These are phyloP conservation scores for Drosophila helvetica DNA, from an alignment of 2,888 invertebrate species.

Conservation along the genomic window DNA sequence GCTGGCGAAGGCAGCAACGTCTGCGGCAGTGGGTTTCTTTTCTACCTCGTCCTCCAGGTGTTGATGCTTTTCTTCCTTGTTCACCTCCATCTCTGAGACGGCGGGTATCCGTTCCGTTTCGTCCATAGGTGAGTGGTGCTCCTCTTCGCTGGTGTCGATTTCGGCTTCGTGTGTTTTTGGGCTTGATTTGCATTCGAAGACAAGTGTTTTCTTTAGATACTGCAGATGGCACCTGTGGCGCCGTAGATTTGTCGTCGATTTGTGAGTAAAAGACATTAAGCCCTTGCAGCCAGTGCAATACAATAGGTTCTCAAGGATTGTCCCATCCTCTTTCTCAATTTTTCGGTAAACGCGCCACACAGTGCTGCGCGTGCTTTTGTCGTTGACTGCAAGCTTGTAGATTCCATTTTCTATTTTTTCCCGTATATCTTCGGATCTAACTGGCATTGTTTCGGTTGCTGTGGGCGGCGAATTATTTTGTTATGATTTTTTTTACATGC, in stretches of 20 bases:
- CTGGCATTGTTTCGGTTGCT: slow-evolving; percentile 48
- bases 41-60: slow-evolving; percentile 50
- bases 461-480: slow-evolving; percentile 34
- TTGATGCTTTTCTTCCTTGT: slow-evolving; percentile 41
- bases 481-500: slow-evolving; percentile 48
- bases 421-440: slow-evolving; percentile 61
- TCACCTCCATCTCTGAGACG: slow-evolving; percentile 13
- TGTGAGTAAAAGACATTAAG: slow-evolving; percentile 65
- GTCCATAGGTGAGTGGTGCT: slow-evolving; percentile 35
- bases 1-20: slow-evolving; percentile 27
- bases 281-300: slow-evolving; percentile 63
- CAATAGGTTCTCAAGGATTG: slow-evolving; percentile 55
- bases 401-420: slow-evolving; percentile 62
- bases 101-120: slow-evolving; percentile 22
- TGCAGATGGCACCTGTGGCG: slow-evolving; percentile 64
- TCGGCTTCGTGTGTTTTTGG: neutral
- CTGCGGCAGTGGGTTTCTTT: slow-evolving; percentile 47
- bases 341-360: slow-evolving; percentile 64
- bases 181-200: neutral
- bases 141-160: slow-evolving; percentile 20
- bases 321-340: slow-evolving; percentile 67
- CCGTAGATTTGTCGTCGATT: slow-evolving; percentile 63
- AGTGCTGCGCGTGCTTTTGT: slow-evolving; percentile 64
- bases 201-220: slow-evolving; percentile 55
- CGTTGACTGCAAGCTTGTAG: slow-evolving; percentile 56